phyloP scores from a whole-genome alignment of 2,113 vertebrate genomes.

The Chaetura pelagica region DNA sequence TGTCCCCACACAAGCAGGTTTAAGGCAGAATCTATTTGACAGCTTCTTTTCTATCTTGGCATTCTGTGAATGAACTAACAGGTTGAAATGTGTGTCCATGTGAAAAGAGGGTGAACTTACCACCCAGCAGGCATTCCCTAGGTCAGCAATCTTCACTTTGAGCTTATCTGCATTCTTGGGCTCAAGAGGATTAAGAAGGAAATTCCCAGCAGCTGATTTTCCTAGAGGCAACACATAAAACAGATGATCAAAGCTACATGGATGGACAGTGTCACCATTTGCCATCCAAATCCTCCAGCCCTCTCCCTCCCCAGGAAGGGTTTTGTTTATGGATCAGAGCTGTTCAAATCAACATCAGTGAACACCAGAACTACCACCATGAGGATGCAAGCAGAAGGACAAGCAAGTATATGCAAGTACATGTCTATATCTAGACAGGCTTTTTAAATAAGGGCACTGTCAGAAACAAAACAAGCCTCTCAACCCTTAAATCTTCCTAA shows the following conservation, averaged over 20 bases:
- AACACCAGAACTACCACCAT: neutral
- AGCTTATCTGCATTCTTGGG: slow-evolving; percentile 93
- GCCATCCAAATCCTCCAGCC: neutral
- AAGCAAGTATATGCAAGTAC: neutral
- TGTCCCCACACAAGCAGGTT: neutral
- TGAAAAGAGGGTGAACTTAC: slow-evolving; percentile 79
- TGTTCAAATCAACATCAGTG: neutral
- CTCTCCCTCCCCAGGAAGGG: neutral
- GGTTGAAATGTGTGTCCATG: neutral
- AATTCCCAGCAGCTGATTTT: slow-evolving; percentile 84
- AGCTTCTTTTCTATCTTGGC: neutral
- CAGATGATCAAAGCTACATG: slow-evolving; percentile 30
- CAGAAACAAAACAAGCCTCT: neutral
- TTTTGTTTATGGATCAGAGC: neutral
- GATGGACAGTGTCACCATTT: neutral
- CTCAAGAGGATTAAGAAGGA: slow-evolving; percentile 94
- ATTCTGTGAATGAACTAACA: neutral
- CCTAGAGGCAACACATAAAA: slow-evolving; percentile 72
- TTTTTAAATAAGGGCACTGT: neutral
- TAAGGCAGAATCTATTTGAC: neutral
- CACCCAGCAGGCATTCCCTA: slow-evolving; percentile 99
- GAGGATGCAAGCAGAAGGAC: neutral
- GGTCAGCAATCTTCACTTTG: slow-evolving; percentile 96
- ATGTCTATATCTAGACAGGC: too few relatives aligned
- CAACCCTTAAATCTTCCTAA: neutral